Evolutionary conservation across 2,797 vertebrate genomes (phyloP), one percentile per base, ranked within the genome.

Genomic region (Manis crassicaudata): DNA sequence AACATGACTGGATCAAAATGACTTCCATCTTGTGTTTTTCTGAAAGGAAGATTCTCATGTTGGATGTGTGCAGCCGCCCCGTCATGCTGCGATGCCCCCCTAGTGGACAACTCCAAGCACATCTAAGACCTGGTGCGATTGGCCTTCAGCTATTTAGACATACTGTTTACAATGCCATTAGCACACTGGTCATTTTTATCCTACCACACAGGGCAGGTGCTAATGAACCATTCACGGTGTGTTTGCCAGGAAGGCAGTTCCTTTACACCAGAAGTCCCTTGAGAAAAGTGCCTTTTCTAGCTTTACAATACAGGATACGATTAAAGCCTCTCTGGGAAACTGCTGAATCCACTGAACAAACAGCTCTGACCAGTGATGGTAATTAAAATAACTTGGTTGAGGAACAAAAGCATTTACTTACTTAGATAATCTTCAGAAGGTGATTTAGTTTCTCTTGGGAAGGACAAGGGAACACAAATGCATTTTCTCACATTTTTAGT

Each of bases 391-490:
- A 91, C 16, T 14, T 60, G 70, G 29, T 14, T 73, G 65, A 81
- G 43, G 62, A 83, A 40, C 37, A 92, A 56, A 88, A 60, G 68
- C 21, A 87, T 89, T 68, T 32, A 67, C 56, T 79, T 90, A 80
- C 60, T 65, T 72, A 86, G 37, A 46, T 29, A 35, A 1, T 46
- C 72, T 84, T 83, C 27, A 37, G 25, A 91, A 43, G 32, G 54
- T 84, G 50, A 96, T 29, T 93, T 87, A 68, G 21, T 68, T 95
- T 58, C 40, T 82, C n/a, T 87, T 77, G 27, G 65, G n/a, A 79
- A 27, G 6, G 14, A 90, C 13, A 0, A 76, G 35, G 17, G 20
- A 17, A 75, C 11, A 52, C 0, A 16, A 46, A 77, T 18, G 46
- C 21, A 20, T 95, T 90, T 94, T 62, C 37, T 67, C 12, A 17